These are phyloP conservation scores for Platysteira castanea DNA, from an alignment of 2,113 vertebrate genomes.

Conservation along the genomic window DNA sequence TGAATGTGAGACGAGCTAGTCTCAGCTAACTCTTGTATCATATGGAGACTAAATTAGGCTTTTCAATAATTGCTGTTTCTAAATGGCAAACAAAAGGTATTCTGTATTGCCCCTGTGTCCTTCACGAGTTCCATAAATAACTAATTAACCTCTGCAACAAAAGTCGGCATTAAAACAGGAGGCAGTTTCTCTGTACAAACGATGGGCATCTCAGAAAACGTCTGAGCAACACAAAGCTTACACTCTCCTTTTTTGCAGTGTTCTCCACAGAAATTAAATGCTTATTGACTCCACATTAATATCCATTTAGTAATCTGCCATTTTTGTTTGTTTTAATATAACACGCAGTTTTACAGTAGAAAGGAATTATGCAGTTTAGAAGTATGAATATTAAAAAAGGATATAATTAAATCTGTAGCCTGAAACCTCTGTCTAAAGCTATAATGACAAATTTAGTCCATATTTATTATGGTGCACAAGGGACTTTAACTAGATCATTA, in stretches of 20 bases:
- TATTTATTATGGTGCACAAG: conserved; percentile 86
- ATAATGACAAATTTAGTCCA: conserved; percentile 88
- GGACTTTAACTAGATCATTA: conserved; percentile 85
- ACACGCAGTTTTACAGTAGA: conserved; percentile 77
- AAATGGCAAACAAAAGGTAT: conserved; percentile 64
- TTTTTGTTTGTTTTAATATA: conserved; percentile 86
- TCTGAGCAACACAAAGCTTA: conserved; percentile 25
- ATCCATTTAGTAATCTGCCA: conserved; percentile 82
- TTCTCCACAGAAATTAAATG: conserved; percentile 77
- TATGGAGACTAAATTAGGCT: conserved; percentile 57
- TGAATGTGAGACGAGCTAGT: conserved; percentile 39
- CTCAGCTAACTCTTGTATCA: conserved; percentile 44
- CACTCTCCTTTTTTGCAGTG: conserved; percentile 13
- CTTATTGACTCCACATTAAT: conserved; percentile 79
- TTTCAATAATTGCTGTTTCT: conserved; percentile 66
- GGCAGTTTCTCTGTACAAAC: neutral
- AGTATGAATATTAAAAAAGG: conserved; percentile 88
- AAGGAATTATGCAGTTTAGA: conserved; percentile 83
- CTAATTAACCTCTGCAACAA: conserved; percentile 67
- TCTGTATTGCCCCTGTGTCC: conserved; percentile 47
- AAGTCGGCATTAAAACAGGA: conserved; percentile 50
- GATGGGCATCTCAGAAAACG: conserved; percentile 34
- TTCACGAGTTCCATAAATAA: conserved; percentile 71
- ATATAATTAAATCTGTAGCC: conserved; percentile 88
- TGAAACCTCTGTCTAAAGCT: conserved; percentile 85